Evolutionary conservation across 1,140 invertebrate genomes (phyloP).

Genomic region (Lordiphosa clarofinis): DNA sequence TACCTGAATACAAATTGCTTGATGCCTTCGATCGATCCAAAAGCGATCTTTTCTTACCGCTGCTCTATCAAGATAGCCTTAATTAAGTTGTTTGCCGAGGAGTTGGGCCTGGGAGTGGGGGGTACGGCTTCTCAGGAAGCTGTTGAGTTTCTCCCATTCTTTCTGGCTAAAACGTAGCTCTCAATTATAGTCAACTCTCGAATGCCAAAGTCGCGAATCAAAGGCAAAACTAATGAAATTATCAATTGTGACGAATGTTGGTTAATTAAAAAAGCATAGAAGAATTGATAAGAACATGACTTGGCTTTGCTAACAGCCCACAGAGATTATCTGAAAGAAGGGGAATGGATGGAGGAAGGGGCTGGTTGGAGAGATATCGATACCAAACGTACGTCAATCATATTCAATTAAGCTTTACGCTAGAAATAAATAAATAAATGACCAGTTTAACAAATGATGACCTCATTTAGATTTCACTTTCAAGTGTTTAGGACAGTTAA

Average conservation of each 20-base stretch:
- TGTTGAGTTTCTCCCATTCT: conserved; percentile 2
- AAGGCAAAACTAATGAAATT: conserved; percentile 46
- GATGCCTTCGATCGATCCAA: conserved; percentile 58
- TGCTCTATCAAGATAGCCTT: conserved; percentile 45
- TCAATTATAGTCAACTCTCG: conserved; percentile 26
- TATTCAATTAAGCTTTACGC: conserved; percentile 68
- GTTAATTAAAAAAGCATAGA: conserved; percentile 35
- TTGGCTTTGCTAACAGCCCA: conserved; percentile 25
- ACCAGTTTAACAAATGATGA: conserved; percentile 30
- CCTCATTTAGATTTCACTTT: conserved; percentile 36
- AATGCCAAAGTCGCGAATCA: conserved; percentile 17
- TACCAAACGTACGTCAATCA: conserved; percentile 44
- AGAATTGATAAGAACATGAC: conserved; percentile 32
- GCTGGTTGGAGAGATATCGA: conserved; percentile 8
- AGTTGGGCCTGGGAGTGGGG: background rate
- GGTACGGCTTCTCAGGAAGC: conserved; percentile 34
- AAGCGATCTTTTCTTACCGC: conserved; percentile 11
- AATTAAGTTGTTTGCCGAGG: conserved; percentile 66
- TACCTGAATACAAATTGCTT: conserved; percentile 75
- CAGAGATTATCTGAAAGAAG: conserved; percentile 31
- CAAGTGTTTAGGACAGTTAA: conserved; percentile 21
- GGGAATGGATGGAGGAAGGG: background rate
- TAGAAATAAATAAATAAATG: conserved; percentile 55
- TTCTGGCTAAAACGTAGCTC: conserved; percentile 11
- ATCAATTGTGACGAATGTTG: conserved; percentile 15